phyloP scores from a whole-genome alignment of 2,113 vertebrate species.

The Lipotes vexillifer region DNA sequence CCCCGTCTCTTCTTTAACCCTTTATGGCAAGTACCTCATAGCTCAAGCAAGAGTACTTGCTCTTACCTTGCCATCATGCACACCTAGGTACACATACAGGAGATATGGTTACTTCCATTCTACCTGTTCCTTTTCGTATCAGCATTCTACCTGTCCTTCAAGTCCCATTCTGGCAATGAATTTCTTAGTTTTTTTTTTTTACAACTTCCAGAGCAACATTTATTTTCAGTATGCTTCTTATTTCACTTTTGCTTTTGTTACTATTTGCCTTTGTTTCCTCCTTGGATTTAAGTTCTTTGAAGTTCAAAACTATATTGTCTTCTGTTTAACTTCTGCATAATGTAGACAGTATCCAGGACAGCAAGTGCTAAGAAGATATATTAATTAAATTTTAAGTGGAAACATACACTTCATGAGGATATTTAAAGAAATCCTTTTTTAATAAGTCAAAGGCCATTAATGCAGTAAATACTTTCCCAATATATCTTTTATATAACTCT shows the following conservation, averaged over 20 bases:
- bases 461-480: not conserved
- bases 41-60: not conserved
- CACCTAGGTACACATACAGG: not conserved
- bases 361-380: not conserved
- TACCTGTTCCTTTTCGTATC: not conserved
- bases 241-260: not conserved
- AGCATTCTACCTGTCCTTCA: not conserved
- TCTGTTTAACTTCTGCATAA: not conserved
- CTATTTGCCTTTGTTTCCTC: not conserved
- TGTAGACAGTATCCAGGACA: not conserved
- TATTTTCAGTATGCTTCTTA: not conserved
- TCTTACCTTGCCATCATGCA: no score
- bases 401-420: not conserved
- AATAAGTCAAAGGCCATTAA: not conserved
- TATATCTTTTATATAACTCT: not conserved
- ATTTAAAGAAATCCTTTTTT: not conserved
- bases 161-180: not conserved
- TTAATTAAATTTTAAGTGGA: not conserved
- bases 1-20: not conserved
- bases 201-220: not conserved
- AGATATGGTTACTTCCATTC: not conserved
- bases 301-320: not conserved
- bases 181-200: not conserved
- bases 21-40: not conserved
- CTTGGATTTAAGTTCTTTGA: not conserved